phyloP scores from a whole-genome alignment of 2,888 invertebrate genomes.

The Scaptomyza caliginosa region DNA sequence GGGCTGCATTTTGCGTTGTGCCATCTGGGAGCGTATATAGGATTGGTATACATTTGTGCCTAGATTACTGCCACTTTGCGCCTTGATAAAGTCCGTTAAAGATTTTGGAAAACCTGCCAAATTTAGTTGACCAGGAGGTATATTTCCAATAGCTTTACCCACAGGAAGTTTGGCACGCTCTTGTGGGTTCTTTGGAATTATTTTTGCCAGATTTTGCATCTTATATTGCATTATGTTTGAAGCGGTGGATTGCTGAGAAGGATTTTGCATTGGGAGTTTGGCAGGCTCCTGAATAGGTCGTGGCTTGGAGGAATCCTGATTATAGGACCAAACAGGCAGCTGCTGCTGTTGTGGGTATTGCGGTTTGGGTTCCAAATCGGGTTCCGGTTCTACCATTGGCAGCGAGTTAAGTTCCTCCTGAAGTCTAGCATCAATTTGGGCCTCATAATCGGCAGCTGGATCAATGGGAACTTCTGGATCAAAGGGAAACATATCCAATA shows the following conservation, averaged over 20 bases:
- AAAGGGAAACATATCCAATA: background rate
- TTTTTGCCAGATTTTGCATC: background rate
- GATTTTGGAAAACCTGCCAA: constrained; percentile 19
- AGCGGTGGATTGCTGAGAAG: background rate
- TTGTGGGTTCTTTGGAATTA: background rate
- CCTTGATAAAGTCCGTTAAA: constrained; percentile 11
- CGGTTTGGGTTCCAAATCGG: constrained; percentile 15
- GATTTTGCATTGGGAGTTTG: background rate
- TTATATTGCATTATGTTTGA: constrained; percentile 1
- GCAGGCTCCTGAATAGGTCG: background rate
- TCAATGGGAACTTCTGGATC: background rate
- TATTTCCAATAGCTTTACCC: background rate
- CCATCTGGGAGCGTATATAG: background rate
- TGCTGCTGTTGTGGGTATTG: background rate
- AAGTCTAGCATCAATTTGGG: constrained; percentile 48
- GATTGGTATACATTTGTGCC: background rate
- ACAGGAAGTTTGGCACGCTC: background rate
- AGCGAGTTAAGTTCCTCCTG: constrained; percentile 51
- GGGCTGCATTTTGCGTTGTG: background rate
- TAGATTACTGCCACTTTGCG: background rate
- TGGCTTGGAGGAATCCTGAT: background rate
- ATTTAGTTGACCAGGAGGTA: background rate
- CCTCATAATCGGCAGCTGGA: constrained; percentile 16
- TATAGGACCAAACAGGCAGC: background rate
- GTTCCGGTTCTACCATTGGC: constrained; percentile 49